Evolutionary conservation across 2,797 vertebrate species (phyloP).

Genomic region (Triplophysa bombifrons): DNA sequence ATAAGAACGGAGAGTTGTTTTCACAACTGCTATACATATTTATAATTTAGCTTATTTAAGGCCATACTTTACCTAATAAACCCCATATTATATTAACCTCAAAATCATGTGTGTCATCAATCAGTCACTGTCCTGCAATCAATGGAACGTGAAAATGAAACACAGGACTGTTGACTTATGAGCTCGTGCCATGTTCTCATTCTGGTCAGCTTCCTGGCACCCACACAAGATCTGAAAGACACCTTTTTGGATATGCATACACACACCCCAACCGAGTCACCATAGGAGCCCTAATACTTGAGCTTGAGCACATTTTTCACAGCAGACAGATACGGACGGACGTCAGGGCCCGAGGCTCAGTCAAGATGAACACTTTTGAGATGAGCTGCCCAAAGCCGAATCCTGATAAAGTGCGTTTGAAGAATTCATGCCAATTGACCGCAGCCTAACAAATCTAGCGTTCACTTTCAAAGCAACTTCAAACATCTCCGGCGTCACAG

Average conservation of each 20-base stretch:
- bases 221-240: conserved; percentile 16
- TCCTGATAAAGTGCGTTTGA: conserved; percentile 64
- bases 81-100: too few species aligned
- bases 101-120: too few species aligned
- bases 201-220: conserved; percentile 41
- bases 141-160: not conserved
- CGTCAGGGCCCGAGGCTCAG: conserved; percentile 56
- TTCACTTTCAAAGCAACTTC: conserved; percentile 54
- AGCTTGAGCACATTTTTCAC: conserved; percentile 52
- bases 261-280: conserved; percentile 28
- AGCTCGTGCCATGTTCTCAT: conserved; percentile 7
- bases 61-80: not conserved
- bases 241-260: conserved; percentile 38
- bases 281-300: conserved; percentile 42
- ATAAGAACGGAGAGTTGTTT: too few species aligned
- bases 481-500: conserved; percentile 56
- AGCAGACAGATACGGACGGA: conserved; percentile 39
- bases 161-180: not conserved
- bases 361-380: conserved; percentile 66
- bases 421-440: conserved; percentile 62
- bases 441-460: conserved; percentile 50
- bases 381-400: conserved; percentile 47
- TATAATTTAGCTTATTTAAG: not conserved
- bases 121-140: not conserved
- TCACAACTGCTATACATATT: too few species aligned